phyloP scores from a whole-genome alignment of 2,797 vertebrate species.

The Chromis chromis region DNA sequence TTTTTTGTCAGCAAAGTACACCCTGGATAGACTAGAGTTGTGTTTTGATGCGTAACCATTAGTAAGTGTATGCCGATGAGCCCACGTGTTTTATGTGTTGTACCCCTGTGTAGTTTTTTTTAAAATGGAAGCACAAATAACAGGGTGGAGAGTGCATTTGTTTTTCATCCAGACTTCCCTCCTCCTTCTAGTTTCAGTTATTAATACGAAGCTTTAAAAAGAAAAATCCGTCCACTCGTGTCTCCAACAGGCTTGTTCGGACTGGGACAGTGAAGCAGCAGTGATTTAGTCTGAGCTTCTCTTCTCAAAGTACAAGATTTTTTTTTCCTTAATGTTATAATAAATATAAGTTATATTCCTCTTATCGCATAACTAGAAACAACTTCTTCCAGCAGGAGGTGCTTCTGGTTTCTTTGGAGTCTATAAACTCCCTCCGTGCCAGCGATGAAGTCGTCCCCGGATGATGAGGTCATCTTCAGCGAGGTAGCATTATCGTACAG shows the following conservation, averaged over 20 bases:
- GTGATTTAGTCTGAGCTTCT: slow-evolving; percentile 11
- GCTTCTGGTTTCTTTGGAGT: slow-evolving; percentile 17
- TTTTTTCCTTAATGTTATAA: slow-evolving; percentile 23
- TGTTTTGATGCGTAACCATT: not conserved
- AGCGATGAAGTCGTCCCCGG: slow-evolving; percentile 39
- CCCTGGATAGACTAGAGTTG: not conserved
- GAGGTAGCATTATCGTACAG: slow-evolving; percentile 67
- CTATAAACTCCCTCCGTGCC: slow-evolving; percentile 27
- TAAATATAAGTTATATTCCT: slow-evolving; percentile 55
- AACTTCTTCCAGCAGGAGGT: slow-evolving; percentile 39
- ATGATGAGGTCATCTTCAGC: slow-evolving; percentile 67
- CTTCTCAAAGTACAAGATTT: not conserved
- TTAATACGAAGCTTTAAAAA: slow-evolving; percentile 28
- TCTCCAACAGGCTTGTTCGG: slow-evolving; percentile 13
- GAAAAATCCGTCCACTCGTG: not conserved
- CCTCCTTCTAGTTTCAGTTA: slow-evolving; percentile 35
- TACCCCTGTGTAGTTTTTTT: not conserved
- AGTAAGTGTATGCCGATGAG: not conserved
- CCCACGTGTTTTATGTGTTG: slow-evolving; percentile 6
- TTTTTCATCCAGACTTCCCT: not conserved
- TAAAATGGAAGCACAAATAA: slow-evolving; percentile 44
- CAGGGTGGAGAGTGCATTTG: slow-evolving; percentile 17
- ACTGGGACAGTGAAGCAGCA: slow-evolving; percentile 32
- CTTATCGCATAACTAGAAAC: slow-evolving; percentile 25
- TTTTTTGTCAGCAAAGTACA: not conserved